These are phyloP conservation scores for Notamacropus eugenii DNA, from an alignment of 2,797 vertebrate genomes.

Conservation along the genomic window DNA sequence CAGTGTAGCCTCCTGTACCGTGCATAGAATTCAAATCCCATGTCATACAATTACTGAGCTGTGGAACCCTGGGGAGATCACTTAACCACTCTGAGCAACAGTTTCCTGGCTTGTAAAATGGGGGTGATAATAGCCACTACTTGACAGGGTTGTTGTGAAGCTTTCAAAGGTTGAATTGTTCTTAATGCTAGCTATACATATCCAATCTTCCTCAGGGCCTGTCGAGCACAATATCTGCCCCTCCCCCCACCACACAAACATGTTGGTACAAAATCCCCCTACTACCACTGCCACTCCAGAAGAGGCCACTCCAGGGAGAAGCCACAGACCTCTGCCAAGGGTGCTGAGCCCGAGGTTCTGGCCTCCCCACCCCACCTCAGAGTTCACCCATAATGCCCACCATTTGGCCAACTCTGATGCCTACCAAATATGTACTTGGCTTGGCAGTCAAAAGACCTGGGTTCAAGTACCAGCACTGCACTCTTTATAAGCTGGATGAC, in stretches of 20 bases:
- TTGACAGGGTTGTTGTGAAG: too few species aligned
- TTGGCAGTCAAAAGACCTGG: background rate
- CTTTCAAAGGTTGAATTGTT: background rate
- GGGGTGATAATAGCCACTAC: background rate
- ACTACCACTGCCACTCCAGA: background rate
- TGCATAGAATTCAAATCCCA: background rate
- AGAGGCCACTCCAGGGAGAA: too few species aligned
- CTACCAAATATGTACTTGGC: background rate
- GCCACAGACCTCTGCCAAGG: background rate
- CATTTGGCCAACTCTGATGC: background rate
- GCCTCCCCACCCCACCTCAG: background rate
- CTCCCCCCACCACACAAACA: background rate
- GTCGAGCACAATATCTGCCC: background rate
- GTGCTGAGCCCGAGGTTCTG: background rate
- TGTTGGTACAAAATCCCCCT: background rate
- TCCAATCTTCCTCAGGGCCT: background rate
- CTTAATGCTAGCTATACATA: background rate
- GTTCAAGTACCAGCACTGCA: background rate
- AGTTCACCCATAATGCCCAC: background rate
- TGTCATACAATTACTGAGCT: background rate
- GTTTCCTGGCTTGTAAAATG: background rate
- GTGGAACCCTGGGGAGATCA: background rate
- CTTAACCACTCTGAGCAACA: background rate
- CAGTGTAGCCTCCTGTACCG: background rate
- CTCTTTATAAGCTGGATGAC: background rate